These are phyloP conservation scores for Drosophila siamana DNA, from an alignment of 2,888 invertebrate species.

Conservation along the genomic window DNA sequence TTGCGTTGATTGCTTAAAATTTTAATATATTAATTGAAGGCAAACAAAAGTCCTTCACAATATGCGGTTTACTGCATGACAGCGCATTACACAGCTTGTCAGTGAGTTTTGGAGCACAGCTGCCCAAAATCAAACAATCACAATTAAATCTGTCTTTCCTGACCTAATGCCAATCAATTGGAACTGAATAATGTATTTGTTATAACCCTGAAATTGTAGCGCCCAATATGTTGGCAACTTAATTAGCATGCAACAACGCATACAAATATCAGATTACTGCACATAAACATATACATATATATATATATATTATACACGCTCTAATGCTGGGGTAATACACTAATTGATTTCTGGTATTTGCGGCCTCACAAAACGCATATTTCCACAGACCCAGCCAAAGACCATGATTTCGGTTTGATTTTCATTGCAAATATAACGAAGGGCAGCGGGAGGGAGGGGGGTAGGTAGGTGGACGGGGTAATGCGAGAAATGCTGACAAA, in stretches of 20 bases:
- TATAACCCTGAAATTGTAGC: conserved; percentile 15
- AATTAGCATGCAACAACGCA: conserved; percentile 47
- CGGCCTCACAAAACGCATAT: conserved; percentile 36
- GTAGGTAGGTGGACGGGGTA: no score
- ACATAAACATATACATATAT: conserved; percentile 17
- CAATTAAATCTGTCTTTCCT: conserved; percentile 3
- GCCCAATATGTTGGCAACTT: conserved; percentile 45
- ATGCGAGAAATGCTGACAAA: conserved; percentile 17
- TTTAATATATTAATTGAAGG: conserved; percentile 41
- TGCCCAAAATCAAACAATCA: background rate
- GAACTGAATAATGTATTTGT: conserved; percentile 6
- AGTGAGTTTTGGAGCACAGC: background rate
- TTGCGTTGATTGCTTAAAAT: conserved; percentile 36
- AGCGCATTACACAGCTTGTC: background rate
- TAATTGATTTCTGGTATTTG: conserved; percentile 62
- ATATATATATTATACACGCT: background rate
- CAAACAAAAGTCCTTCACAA: conserved; percentile 1
- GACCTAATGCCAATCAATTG: conserved; percentile 20
- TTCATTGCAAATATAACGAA: conserved; percentile 28
- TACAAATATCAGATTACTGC: conserved; percentile 41
- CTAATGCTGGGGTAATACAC: conserved; percentile 19
- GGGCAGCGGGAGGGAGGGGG: background rate
- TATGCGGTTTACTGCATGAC: conserved; percentile 4
- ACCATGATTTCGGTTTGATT: conserved; percentile 35
- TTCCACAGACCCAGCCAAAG: conserved; percentile 24